Base-by-base conservation (phyloP, 2,113 vertebrate genomes). In the Murina feae region DNA sequence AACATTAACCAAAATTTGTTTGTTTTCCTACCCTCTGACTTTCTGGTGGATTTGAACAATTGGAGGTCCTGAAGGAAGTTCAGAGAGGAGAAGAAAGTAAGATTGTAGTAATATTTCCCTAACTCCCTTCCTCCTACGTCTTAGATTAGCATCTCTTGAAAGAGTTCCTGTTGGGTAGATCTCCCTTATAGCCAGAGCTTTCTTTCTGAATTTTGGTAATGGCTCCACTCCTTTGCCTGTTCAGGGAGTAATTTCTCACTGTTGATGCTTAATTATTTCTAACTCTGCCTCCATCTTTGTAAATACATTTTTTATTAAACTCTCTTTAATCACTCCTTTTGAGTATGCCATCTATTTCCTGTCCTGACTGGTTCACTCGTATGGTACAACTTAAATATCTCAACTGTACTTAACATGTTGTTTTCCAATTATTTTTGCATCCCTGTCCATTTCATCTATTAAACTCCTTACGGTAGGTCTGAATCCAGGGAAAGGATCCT, bases 231-330 rank as follows among this genome's bases (percentile, higher is more conserved):
- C 28, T 94, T 79, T 68, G 63, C 28, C 23, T 80, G 14, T 75
- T 83, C 51, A 91, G 89, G 35, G 32, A 86, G 23, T 51, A 71
- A 47, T 84, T 96, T 96, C 65, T 95, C 78, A 88, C 8, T 17
- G 32, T 42, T 93, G 58, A 42, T 92, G 12, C 37, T 94, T 95
- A 39, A 80, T 79, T 95, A 75, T 93, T 32, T 20, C 20, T 55
- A 82, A 82, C 17, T 91, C 76, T 89, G 72, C 49, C 78, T 92
- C 74, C 23, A 95, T 12, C 20, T 81, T 72, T 93, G 35, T 88
- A 60, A 97, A 78, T 69, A 88, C 78, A 88, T 93, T 11, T 25
- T 44, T 93, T 72, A 93, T 81, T 93, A 92, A 86, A 88, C 4
- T 65, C 37, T 86, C 30, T 91, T 78, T 72, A 89, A 95, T 94